Evolutionary conservation across 2,113 vertebrate species (phyloP), one percentile per base, ranked within the genome.

Genomic region (Caloenas nicobarica): DNA sequence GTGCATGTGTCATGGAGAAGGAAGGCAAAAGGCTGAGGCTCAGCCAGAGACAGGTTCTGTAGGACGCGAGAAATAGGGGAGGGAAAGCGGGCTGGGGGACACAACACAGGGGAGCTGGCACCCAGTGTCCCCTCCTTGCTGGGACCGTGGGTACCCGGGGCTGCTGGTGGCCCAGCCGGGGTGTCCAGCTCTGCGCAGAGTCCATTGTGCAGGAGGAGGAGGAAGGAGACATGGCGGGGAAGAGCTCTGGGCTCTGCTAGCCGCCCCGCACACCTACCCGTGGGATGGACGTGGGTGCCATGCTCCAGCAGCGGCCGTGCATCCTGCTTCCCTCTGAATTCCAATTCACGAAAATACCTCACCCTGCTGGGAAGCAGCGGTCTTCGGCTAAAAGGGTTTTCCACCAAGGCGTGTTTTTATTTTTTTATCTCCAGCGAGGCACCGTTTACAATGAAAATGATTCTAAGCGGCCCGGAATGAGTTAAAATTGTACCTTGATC

Each of bases 381-480:
- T 77, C n/a, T 36, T 29, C 40, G 2, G 26, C n/a, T 15, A 6
- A 19, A 33, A 57, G 0, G 26, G 28, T 16, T 53, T 53, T 16
- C 26, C 13, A 8, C 51, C 56, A 2, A 22, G n/a, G 40, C 0
- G 0, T 48, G 3, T 76, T 86, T 61, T 40, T 69, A 22, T 86
- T 81, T 87, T 33, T 44, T 23, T 53, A 4, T 31, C 53, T 60
- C 50, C 16, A 40, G 5, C 0, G 0, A 60, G 65, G 31, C 31
- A 28, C 4, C 0, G 0, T 53, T 84, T 38, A 2, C 53, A 13
- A 18, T 6, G 73, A 31, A n/a, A 81, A 29, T 1, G 0, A 7
- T n/a, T 78, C 42, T 19, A n/a, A 8, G 44, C 40, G 19, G 53
- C 34, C 44, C 3, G 21, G 54, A 48, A 61, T 7, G 83, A 88